Conservation (phyloP, 2,888 invertebrate genomes). For the Dilophus febrilis region DNA sequence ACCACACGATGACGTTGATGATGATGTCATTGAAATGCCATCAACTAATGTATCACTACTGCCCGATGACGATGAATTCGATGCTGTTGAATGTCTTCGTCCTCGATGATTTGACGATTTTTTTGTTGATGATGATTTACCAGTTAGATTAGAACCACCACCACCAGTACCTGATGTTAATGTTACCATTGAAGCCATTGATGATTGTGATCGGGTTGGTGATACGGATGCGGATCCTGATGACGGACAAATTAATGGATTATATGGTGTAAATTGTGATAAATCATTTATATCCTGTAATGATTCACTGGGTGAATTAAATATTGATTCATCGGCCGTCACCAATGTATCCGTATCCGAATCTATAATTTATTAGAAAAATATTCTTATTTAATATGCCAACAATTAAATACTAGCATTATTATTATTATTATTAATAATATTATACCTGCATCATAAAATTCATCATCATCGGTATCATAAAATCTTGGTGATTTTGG, state of each 20-base stretch:
- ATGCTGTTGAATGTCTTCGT: conserved; percentile 10
- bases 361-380: conserved; percentile 19
- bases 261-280: conserved; percentile 9
- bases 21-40: conserved; percentile 21
- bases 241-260: conserved; percentile 3
- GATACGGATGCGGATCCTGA: no score
- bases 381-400: neutral
- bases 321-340: conserved; percentile 18
- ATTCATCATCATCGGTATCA: conserved; percentile 27
- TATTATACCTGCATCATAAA: conserved; percentile 24
- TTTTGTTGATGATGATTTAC: conserved; percentile 5
- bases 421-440: neutral
- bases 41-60: conserved; percentile 14
- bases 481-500: conserved; percentile 21
- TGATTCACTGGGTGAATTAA: conserved; percentile 13
- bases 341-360: conserved; percentile 30
- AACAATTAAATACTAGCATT: neutral
- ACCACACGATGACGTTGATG: conserved; percentile 32
- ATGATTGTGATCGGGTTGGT: neutral
- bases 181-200: no score
- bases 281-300: conserved; percentile 11
- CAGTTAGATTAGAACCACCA: neutral
- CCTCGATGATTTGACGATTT: conserved; percentile 5
- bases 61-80: conserved; percentile 10
- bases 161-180: no score